Base-by-base conservation (phyloP, 1,140 invertebrate genomes). In the Drosophila parvula region DNA sequence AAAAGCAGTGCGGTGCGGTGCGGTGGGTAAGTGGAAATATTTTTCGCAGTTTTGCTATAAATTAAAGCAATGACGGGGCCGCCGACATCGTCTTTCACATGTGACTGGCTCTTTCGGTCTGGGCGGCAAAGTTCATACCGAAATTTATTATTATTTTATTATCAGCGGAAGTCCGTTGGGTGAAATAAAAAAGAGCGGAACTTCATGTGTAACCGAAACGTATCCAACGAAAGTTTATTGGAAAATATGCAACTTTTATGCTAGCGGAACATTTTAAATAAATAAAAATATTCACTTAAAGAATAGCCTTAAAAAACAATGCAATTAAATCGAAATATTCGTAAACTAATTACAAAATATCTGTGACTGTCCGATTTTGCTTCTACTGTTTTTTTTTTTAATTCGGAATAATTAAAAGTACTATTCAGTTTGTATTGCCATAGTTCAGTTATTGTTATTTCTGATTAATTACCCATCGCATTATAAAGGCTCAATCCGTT, bases 101-200 rank as follows among this genome's bases (percentile, higher is more conserved):
- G 79, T 86, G 76, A 71, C 75, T 78, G 61, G 44, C 60, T 63
- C 44, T 18, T 32, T 47, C 14, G 50, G 50, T 59, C 34, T 58
- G 41, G 55, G 45, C 44, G 70, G 70, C 73, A 74, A 69, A 84
- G 74, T 89, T 84, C 77, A 75, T 73, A 55, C 51, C 61, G n/a
- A 80, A 79, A 84, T 88, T 74, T 83, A 88, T 88, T 89, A 83
- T 80, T 78, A 62, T 81, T 81, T 78, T 77, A 83, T 69, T 78
- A 78, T 76, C 74, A 68, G 60, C 65, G 65, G 68, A 71, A 59
- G 68, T 71, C 68, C 38, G 51, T 32, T 59, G 68, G 65, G 53
- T 12, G 11, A 27, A 53, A 76, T 67, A 58, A 53, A 51, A 74
- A 57, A 76, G 53, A 76, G 53, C 14, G 10, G 48, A 30, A 14